Percentiles rank a stretch among this genome's conserved stretches.
Conservation (phyloP, 2,113 vertebrate genomes). For the Scartelaos histophorus region DNA sequence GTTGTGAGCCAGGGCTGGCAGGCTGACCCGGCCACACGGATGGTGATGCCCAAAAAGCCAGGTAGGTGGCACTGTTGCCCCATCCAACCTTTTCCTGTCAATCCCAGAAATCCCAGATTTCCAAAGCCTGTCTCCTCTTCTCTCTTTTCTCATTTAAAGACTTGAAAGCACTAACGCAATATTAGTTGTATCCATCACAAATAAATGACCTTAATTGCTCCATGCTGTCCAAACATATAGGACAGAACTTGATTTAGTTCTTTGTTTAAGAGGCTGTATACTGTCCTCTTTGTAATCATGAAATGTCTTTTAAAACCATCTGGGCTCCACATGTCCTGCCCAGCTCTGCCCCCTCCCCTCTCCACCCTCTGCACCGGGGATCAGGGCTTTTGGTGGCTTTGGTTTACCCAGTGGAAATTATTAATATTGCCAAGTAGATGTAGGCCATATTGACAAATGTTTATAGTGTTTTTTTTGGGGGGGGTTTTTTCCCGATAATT, state of each 20-base stretch:
- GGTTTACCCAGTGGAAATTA: slow-evolving; percentile 6
- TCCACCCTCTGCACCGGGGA: neutral
- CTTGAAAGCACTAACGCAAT: slow-evolving; percentile 4
- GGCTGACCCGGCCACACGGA: slow-evolving; percentile 88
- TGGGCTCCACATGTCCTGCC: slow-evolving; percentile 51
- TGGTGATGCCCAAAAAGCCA: slow-evolving; percentile 96
- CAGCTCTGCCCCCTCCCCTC: neutral
- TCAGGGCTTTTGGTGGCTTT: neutral
- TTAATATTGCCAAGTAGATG: neutral
- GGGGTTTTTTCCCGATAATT: no score
- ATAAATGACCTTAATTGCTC: neutral
- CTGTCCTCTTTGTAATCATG: slow-evolving; percentile 22
- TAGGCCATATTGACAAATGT: no score
- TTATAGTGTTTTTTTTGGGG: no score
- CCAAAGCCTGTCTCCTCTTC: neutral
- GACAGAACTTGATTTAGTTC: slow-evolving; percentile 23
- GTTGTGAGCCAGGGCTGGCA: slow-evolving; percentile 95
- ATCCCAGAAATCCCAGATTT: neutral
- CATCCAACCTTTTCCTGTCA: neutral
- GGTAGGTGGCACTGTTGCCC: slow-evolving; percentile 84
- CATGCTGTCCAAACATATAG: neutral
- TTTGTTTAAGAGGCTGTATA: slow-evolving; percentile 2
- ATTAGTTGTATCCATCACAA: slow-evolving; percentile 1
- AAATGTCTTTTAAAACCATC: slow-evolving; percentile 32
- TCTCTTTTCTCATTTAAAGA: slow-evolving; percentile 3